Percentiles rank a stretch among this genome's conserved stretches.
Conservation (phyloP, 2,888 invertebrate species). For the Apantesis nais region DNA sequence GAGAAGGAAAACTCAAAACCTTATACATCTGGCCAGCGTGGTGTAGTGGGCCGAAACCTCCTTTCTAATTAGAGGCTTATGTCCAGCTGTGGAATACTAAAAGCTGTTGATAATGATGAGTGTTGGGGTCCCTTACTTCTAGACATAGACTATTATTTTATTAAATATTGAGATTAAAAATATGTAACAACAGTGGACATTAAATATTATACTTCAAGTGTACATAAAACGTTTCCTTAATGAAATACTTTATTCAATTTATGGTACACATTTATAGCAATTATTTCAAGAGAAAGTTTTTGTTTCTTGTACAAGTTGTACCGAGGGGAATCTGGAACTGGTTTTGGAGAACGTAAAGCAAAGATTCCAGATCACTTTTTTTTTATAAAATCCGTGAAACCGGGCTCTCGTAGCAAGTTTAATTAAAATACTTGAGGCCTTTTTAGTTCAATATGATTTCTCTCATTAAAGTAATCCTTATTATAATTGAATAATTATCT, state of each 20-base stretch:
- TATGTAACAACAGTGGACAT: not conserved
- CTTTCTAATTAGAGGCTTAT: too few relatives aligned
- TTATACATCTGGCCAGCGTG: too few relatives aligned
- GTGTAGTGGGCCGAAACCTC: too few relatives aligned
- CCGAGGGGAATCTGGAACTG: conserved; percentile 32
- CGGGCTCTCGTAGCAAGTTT: not conserved
- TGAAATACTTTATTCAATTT: not conserved
- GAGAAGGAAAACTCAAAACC: too few relatives aligned
- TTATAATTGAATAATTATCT: not conserved
- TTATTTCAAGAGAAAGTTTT: conserved; percentile 14
- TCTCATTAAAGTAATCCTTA: not conserved
- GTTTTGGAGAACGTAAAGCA: conserved; percentile 35
- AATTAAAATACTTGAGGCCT: conserved; percentile 11
- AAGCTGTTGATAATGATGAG: too few relatives aligned
- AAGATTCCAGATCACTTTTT: conserved; percentile 11
- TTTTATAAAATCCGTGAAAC: not conserved
- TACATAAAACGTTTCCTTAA: conserved; percentile 4
- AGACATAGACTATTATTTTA: not conserved
- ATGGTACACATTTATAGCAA: not conserved
- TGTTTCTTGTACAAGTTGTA: conserved; percentile 12
- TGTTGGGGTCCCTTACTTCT: too few relatives aligned
- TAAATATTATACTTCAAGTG: not conserved
- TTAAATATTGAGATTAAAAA: not conserved
- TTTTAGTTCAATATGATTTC: not conserved
- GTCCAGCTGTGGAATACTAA: too few relatives aligned